Percentiles rank a stretch among this genome's conserved stretches.
phyloP scores from a whole-genome alignment of 1,140 invertebrate genomes.

The Drosophila miranda region DNA sequence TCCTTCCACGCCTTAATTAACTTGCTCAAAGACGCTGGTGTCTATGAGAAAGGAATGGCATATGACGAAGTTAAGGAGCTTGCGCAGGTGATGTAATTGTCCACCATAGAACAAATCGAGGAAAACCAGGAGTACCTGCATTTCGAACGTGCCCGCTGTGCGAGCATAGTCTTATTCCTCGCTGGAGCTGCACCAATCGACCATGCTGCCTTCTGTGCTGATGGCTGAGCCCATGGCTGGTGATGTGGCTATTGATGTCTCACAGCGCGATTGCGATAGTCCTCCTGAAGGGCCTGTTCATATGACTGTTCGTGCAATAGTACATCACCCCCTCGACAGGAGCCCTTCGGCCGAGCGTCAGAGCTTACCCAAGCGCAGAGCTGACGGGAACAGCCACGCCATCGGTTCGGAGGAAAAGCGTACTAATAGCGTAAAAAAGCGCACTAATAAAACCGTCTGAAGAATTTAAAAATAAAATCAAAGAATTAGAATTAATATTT shows the following conservation, averaged over 20 bases:
- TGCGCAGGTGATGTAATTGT: slow-evolving; percentile 52
- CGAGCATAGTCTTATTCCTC: slow-evolving; percentile 25
- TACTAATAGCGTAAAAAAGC: no score
- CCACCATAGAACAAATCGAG: neutral
- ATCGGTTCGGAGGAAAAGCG: slow-evolving; percentile 17
- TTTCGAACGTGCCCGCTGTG: slow-evolving; percentile 32
- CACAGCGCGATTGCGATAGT: slow-evolving; percentile 28
- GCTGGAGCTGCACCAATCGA: slow-evolving; percentile 37
- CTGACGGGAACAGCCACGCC: neutral
- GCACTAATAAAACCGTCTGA: no score
- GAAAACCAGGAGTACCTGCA: neutral
- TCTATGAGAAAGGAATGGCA: slow-evolving; percentile 61
- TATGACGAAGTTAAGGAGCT: slow-evolving; percentile 57
- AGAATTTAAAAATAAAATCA: no score
- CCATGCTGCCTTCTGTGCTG: slow-evolving; percentile 41
- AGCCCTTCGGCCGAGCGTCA: slow-evolving; percentile 21
- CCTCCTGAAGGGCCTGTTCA: slow-evolving; percentile 23
- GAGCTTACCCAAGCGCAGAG: slow-evolving; percentile 16
- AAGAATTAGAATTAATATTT: no score
- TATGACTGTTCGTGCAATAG: slow-evolving; percentile 40
- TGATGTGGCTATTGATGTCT: neutral
- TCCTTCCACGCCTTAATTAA: no score
- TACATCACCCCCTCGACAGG: slow-evolving; percentile 65
- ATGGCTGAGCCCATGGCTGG: no score
- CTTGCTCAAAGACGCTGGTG: slow-evolving; percentile 29